Percentiles rank a stretch among this genome's conserved stretches.
Evolutionary conservation across 1,140 invertebrate genomes (phyloP).

Genomic region (Meloidogyne exigua): DNA sequence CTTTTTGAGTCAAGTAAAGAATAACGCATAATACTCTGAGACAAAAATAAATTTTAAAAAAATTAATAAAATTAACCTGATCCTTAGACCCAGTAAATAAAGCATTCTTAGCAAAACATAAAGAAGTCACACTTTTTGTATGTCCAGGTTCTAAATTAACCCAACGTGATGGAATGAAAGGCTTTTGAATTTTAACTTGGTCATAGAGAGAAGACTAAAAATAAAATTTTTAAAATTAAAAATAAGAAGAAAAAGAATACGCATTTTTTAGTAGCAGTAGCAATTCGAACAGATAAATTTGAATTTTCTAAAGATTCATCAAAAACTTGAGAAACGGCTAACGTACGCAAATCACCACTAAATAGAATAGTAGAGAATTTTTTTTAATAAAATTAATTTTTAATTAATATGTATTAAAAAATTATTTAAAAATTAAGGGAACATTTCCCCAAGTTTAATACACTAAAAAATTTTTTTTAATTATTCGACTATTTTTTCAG

Average conservation of each 20-base stretch:
- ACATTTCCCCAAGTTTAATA: too few species aligned
- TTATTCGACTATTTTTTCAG: too few species aligned
- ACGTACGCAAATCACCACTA: neutral
- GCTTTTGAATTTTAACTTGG: neutral
- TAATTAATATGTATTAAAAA: too few species aligned
- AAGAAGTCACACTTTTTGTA: neutral
- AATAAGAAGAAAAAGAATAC: neutral
- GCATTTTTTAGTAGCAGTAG: neutral
- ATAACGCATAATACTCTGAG: constrained; percentile 6
- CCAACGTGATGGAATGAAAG: neutral
- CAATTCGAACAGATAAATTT: neutral
- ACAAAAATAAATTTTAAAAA: neutral
- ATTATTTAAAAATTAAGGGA: too few species aligned
- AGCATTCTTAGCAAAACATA: neutral
- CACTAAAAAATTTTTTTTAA: too few species aligned
- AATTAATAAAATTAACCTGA: neutral
- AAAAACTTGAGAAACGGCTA: neutral
- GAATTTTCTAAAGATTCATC: neutral
- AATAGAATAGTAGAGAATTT: too few species aligned
- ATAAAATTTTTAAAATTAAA: neutral
- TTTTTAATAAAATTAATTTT: too few species aligned
- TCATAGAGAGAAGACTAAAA: neutral
- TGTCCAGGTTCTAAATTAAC: constrained; percentile 5
- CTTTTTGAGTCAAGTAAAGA: neutral
- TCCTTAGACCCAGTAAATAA: constrained; percentile 4